A percentile compares a stretch with the other conserved stretches of the same genome.
phyloP scores from a whole-genome alignment of 2,113 vertebrate genomes.

The Cacatua alba region DNA sequence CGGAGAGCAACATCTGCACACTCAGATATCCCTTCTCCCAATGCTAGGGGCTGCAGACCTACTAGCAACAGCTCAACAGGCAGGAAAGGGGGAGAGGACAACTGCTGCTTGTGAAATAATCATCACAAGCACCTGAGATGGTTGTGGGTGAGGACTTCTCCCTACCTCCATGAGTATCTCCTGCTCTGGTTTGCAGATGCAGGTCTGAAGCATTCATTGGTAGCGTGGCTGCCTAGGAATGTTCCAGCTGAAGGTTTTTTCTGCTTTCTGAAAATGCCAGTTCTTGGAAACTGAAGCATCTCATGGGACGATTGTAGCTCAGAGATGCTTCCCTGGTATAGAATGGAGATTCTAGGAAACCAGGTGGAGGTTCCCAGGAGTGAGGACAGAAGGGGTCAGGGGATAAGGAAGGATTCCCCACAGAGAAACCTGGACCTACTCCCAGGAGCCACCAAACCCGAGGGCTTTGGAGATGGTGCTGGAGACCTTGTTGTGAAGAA shows the following conservation, averaged over 20 bases:
- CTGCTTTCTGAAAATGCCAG: neutral
- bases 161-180: neutral
- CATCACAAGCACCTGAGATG: neutral
- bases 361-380: neutral
- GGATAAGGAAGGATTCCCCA: neutral
- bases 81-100: neutral
- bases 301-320: neutral
- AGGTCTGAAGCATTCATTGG: neutral
- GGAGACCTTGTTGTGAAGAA: neutral
- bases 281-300: neutral
- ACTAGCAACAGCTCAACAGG: neutral
- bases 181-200: neutral
- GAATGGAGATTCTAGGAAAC: neutral
- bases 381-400: accelerated
- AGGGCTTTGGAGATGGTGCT: neutral
- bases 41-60: neutral
- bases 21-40: neutral
- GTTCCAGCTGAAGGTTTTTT: neutral
- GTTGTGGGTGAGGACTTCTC: neutral
- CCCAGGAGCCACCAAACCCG: neutral
- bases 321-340: neutral
- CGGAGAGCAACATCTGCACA: too few relatives aligned
- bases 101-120: neutral
- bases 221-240: neutral
- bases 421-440: neutral